These are phyloP conservation scores for Piscicola geometra DNA, from an alignment of 2,888 invertebrate species.

Conservation along the genomic window DNA sequence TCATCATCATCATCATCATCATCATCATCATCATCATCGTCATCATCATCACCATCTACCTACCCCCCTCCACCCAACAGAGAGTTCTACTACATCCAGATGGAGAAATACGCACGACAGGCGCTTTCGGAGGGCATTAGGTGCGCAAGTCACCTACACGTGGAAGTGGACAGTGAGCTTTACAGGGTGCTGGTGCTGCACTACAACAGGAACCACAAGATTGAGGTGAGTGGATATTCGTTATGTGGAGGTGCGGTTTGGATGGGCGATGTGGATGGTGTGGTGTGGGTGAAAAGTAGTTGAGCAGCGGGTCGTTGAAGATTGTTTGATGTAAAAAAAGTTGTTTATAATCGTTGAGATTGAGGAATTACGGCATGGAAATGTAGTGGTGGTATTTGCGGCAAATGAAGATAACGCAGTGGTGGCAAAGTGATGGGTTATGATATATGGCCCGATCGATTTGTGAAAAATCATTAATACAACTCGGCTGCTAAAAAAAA, in stretches of 20 bases:
- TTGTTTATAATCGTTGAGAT: neutral
- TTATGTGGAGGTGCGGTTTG: neutral
- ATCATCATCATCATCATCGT: conserved; percentile 32
- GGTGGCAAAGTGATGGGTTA: no score
- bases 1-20: conserved; percentile 33
- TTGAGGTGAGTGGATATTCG: conserved; percentile 50
- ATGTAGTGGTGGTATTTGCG: no score
- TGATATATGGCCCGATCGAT: no score
- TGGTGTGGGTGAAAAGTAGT: neutral
- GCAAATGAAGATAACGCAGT: no score
- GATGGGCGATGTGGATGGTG: neutral
- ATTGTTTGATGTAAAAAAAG: neutral
- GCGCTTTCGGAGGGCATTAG: conserved; percentile 93
- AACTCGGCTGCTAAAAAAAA: no score
- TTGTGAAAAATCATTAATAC: no score
- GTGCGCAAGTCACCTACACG: conserved; percentile 83
- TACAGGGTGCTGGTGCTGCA: conserved; percentile 96
- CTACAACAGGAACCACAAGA: conserved; percentile 57
- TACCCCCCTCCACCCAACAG: conserved; percentile 60
- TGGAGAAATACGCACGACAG: conserved; percentile 99
- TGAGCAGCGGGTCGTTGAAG: neutral
- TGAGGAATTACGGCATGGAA: no score
- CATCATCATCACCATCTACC: conserved; percentile 13
- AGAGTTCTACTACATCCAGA: conserved; percentile 99
- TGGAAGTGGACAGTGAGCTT: conserved; percentile 90